A percentile compares a stretch with the other conserved stretches of the same genome.
Conservation (phyloP, 2,888 invertebrate species). For the Cephalotes varians region DNA sequence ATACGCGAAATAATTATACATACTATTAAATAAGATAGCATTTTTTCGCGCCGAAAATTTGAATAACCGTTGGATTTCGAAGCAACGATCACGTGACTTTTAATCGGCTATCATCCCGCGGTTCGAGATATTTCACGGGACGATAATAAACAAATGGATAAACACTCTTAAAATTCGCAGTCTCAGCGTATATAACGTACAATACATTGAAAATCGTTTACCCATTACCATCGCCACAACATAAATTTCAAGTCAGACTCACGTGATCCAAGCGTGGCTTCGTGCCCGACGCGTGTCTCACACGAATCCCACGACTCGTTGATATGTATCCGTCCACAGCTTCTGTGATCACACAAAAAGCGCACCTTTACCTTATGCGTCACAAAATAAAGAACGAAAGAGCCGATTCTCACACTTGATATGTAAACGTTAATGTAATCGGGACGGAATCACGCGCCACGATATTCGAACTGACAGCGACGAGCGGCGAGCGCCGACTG, state of each 20-base stretch:
- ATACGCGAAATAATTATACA: too few species aligned
- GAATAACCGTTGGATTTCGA: neutral
- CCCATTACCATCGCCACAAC: neutral
- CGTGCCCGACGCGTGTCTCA: neutral
- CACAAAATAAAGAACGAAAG: neutral
- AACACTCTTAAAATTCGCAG: neutral
- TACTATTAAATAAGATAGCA: neutral
- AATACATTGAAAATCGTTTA: neutral
- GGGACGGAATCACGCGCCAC: constrained; percentile 39
- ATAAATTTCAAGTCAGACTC: neutral
- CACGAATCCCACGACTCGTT: neutral
- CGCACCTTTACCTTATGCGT: constrained; percentile 1
- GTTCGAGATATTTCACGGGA: neutral
- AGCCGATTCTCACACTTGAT: neutral
- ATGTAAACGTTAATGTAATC: constrained; percentile 22
- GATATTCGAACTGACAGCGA: neutral
- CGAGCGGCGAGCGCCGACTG: constrained; percentile 23
- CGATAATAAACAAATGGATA: neutral
- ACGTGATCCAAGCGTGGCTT: constrained; percentile 16
- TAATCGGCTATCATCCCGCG: neutral
- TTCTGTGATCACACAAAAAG: neutral
- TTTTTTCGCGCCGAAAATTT: neutral
- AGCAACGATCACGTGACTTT: neutral
- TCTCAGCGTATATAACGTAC: neutral
- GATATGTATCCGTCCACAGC: constrained; percentile 2